A percentile compares a stretch with the other conserved stretches of the same genome.
These are phyloP conservation scores for Gari tellinella DNA, from an alignment of 2,888 invertebrate species.

Conservation along the genomic window DNA sequence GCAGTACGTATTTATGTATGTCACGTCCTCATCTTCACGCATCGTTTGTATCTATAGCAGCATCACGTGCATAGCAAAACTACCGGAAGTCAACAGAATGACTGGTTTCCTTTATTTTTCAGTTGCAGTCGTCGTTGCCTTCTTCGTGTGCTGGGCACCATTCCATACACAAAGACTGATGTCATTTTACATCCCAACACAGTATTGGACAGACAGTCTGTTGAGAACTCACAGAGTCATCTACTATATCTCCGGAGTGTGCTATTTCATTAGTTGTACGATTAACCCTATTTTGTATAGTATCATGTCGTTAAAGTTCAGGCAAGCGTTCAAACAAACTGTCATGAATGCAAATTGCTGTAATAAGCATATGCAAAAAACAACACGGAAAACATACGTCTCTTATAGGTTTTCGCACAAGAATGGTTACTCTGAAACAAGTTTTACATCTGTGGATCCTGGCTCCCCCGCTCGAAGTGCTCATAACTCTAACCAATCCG, in stretches of 20 bases:
- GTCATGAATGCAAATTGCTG: constrained; percentile 67
- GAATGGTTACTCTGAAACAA: constrained; percentile 71
- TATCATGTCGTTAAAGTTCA: constrained; percentile 97
- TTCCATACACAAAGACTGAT: constrained; percentile 85
- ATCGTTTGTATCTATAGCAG: no score
- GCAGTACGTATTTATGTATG: no score
- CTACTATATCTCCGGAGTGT: constrained; percentile 93
- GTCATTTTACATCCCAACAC: constrained; percentile 88
- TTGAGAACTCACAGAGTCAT: constrained; percentile 89
- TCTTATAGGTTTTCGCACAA: constrained; percentile 69
- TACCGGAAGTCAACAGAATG: no score
- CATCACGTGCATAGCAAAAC: no score
- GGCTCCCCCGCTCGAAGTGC: constrained; percentile 22
- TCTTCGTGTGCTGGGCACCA: constrained; percentile 83
- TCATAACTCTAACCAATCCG: no score
- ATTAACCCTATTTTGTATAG: constrained; percentile 97
- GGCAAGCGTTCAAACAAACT: constrained; percentile 93
- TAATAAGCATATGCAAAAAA: constrained; percentile 34
- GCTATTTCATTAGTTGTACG: constrained; percentile 96
- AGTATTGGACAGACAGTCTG: constrained; percentile 66
- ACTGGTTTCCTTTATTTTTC: constrained; percentile 68
- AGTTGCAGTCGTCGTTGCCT: constrained; percentile 83
- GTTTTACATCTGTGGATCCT: constrained; percentile 66
- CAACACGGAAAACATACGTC: constrained; percentile 54
- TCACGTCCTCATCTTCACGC: no score